A percentile compares a stretch with the other conserved stretches of the same genome.
Evolutionary conservation across 2,797 vertebrate genomes (phyloP).

Genomic region (Spatula clypeata): DNA sequence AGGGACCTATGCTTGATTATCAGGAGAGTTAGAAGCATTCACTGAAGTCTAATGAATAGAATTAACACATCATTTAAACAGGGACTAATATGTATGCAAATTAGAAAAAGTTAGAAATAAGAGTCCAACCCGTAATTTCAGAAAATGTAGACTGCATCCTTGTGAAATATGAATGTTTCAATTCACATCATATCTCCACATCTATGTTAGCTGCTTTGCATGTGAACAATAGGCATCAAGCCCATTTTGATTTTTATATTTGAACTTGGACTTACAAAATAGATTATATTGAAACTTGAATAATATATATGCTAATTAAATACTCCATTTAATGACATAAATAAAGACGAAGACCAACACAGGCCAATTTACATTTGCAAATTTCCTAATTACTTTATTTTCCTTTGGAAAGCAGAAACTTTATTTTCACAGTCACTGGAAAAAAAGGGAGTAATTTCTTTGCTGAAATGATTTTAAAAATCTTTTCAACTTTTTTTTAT

Average conservation of each 20-base stretch:
- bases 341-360: conserved; percentile 59
- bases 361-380: conserved; percentile 71
- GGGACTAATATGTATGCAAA: conserved; percentile 79
- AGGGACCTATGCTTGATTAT: conserved; percentile 69
- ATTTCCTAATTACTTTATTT: conserved; percentile 66
- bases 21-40: conserved; percentile 67
- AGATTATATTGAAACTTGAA: conserved; percentile 66
- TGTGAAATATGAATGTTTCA: conserved; percentile 71
- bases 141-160: conserved; percentile 45
- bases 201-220: conserved; percentile 65
- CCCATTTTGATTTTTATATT: conserved; percentile 69
- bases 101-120: conserved; percentile 74
- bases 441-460: neutral
- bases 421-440: conserved; percentile 5
- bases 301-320: conserved; percentile 80
- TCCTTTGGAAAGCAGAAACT: conserved; percentile 58
- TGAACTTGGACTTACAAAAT: conserved; percentile 66
- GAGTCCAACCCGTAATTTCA: conserved; percentile 69
- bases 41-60: conserved; percentile 76
- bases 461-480: neutral
- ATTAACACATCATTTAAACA: conserved; percentile 81
- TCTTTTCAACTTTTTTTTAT: neutral
- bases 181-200: conserved; percentile 71
- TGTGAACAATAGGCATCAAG: conserved; percentile 73
- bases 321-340: conserved; percentile 70